Percentiles rank a stretch among this genome's conserved stretches.
Conservation (phyloP, 2,888 invertebrate genomes). For the Hydraecia micacea region DNA sequence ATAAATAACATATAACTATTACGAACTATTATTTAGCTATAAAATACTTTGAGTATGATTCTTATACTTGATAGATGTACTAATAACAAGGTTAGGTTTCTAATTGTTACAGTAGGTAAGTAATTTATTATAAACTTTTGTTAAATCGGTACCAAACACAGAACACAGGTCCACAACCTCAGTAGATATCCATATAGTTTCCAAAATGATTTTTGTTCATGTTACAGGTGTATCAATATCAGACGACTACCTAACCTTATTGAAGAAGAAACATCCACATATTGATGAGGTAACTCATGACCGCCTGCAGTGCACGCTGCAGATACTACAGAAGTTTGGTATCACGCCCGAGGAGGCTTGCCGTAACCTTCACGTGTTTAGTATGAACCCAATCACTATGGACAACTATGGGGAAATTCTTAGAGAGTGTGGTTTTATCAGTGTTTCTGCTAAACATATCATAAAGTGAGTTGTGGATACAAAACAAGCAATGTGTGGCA, state of each 20-base stretch:
- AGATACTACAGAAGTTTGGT: constrained; percentile 82
- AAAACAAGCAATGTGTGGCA: background rate
- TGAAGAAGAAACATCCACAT: constrained; percentile 82
- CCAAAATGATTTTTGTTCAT: background rate
- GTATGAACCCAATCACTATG: constrained; percentile 89
- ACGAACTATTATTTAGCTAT: background rate
- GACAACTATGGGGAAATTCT: constrained; percentile 91
- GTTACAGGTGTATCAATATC: constrained; percentile 76
- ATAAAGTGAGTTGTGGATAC: constrained; percentile 76
- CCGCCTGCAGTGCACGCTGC: constrained; percentile 78
- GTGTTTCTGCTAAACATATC: constrained; percentile 82
- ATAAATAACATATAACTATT: background rate
- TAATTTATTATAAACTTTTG: background rate
- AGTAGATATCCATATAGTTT: background rate
- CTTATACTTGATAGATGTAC: too few species aligned
- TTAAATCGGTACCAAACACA: background rate
- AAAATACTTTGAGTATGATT: background rate
- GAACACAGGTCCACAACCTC: background rate
- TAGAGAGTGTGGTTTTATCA: constrained; percentile 91
- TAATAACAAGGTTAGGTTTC: constrained; percentile 17
- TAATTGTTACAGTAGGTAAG: background rate
- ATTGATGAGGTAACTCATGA: constrained; percentile 77
- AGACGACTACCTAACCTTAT: constrained; percentile 65
- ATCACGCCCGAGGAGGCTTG: constrained; percentile 89
- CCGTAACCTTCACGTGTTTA: constrained; percentile 89